Evolutionary conservation across 2,797 vertebrate genomes (phyloP), one percentile per base, ranked within the genome.

Genomic region (Tragopan temminckii): DNA sequence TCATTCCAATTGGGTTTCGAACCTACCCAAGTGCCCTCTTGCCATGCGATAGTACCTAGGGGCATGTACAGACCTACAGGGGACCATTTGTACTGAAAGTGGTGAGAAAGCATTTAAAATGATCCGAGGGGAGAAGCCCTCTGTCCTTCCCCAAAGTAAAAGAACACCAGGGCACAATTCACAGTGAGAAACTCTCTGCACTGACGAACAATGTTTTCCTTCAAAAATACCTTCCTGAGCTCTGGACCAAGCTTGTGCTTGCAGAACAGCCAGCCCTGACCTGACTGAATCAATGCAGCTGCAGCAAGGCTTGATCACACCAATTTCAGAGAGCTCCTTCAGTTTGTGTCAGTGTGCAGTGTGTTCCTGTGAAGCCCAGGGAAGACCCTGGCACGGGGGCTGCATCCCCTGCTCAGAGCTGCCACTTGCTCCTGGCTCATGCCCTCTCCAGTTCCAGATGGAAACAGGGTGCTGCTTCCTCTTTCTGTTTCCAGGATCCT

Each of bases 11-110:
- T 64, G 58, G 35, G 3, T 58, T 92, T 83, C 88, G 76, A 46
- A 88, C 69, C 25, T 62, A 78, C 69, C 80, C 45, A 93, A 85
- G 38, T 78, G 31, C 35, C n/a, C 15, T 42, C 57, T 40, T 80
- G 29, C 31, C 67, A 8, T 67, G 79, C 46, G 45, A 53, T 16
- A 62, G 55, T 17, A 68, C 20, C 20, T 23, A 18, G 16, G 36
- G n/a, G 23, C 38, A 86, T 80, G 24, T 45, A 59, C 11, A 40
- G 42, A 40, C 38, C 16, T 6, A 11, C n/a, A 68, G 53, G 7
- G 35, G 11, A 35, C 10, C 68, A 25, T 81, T 80, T 24, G 11
- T 63, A 31, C 27, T 63, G 29, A 9, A 42, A 31, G 61, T 29
- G 17, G 61, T 42, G 61, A 63, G 61, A 38, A 63, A 63, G 38